Percentiles rank a stretch among this genome's conserved stretches.
Evolutionary conservation across 2,113 vertebrate genomes (phyloP).

Genomic region (Oreocharis arfaki): DNA sequence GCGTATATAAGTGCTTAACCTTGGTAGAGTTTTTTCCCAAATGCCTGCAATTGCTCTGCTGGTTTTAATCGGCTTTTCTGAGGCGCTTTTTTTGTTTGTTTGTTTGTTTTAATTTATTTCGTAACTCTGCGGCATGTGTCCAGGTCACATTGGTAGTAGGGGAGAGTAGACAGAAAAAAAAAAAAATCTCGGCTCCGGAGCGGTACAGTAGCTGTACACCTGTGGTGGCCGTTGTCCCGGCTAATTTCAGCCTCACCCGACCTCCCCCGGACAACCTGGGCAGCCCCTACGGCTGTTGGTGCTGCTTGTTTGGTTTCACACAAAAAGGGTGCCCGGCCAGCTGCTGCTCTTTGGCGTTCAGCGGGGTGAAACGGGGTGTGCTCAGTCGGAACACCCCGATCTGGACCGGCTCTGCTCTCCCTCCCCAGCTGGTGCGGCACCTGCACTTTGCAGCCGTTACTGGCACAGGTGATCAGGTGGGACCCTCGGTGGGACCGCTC

Average conservation of each 20-base stretch:
- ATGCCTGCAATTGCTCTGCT: not conserved
- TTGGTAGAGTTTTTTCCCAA: not conserved
- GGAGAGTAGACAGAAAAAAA: not conserved
- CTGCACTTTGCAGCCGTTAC: accelerated
- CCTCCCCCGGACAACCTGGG: not conserved
- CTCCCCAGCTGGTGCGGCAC: not conserved
- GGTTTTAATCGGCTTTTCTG: not conserved
- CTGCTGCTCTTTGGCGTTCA: not conserved
- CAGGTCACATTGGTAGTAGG: not conserved
- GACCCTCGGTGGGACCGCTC: accelerated
- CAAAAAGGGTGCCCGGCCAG: accelerated
- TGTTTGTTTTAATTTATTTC: not conserved
- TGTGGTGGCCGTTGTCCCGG: not conserved
- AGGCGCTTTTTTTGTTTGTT: not conserved
- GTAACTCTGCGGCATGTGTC: accelerated
- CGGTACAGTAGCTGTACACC: not conserved
- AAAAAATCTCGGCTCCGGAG: not conserved
- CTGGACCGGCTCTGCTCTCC: not conserved
- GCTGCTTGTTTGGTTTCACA: not conserved
- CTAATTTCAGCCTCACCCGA: not conserved
- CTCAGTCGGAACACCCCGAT: not conserved
- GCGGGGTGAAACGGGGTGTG: not conserved
- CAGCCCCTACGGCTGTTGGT: not conserved
- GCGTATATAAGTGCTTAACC: accelerated
- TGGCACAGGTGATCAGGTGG: not conserved